Percentiles rank a stretch among this genome's conserved stretches.
These are phyloP conservation scores for Lepilemur ruficaudatus DNA, from an alignment of 2,797 vertebrate species.

Conservation along the genomic window DNA sequence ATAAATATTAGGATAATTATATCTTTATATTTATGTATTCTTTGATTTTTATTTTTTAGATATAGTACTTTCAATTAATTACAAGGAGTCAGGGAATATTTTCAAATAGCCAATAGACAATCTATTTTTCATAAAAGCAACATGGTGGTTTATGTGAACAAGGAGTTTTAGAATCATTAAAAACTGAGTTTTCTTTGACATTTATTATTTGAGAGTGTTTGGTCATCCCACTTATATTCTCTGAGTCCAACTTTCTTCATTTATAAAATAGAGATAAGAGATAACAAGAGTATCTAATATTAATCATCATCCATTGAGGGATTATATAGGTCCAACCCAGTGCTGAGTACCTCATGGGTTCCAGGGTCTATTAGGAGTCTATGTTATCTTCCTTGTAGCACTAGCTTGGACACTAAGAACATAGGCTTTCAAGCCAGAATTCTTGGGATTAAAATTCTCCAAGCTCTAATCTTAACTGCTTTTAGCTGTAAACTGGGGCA, in stretches of 20 bases:
- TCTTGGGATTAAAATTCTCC: neutral
- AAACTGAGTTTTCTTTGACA: neutral
- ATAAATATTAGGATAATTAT: neutral
- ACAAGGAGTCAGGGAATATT: neutral
- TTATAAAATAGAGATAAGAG: neutral
- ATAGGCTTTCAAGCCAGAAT: neutral
- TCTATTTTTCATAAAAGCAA: neutral
- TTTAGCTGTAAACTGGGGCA: neutral
- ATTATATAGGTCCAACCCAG: neutral
- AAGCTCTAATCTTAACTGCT: neutral
- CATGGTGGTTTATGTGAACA: neutral
- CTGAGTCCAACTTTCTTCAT: neutral
- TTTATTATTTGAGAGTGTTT: neutral
- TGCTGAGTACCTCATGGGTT: neutral
- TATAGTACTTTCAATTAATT: neutral
- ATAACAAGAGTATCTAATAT: neutral
- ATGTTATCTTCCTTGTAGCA: no score
- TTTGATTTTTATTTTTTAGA: neutral
- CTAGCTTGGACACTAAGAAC: neutral
- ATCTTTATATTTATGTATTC: neutral
- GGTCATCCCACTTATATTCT: neutral
- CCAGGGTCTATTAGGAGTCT: fast-evolving
- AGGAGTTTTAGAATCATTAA: neutral
- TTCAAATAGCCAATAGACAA: neutral
- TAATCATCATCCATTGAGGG: neutral